These are phyloP conservation scores for Trinorchestia longiramus DNA, from an alignment of 1,140 invertebrate genomes.

Conservation along the genomic window DNA sequence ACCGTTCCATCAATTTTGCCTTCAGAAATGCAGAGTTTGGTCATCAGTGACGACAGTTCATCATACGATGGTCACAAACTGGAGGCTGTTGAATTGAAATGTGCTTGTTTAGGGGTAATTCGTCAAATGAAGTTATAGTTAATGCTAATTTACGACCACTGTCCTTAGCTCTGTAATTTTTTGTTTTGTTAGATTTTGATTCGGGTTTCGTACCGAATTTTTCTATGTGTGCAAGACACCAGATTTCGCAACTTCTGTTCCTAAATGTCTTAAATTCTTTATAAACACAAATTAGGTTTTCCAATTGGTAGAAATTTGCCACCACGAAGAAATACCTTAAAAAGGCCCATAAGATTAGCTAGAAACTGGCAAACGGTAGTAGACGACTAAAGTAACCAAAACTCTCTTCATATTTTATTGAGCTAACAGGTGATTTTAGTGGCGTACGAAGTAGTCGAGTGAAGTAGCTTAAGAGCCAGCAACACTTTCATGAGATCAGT, in stretches of 20 bases:
- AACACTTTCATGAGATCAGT: neutral
- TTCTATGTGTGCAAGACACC: neutral
- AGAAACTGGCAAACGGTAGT: neutral
- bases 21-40: neutral
- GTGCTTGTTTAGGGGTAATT: neutral
- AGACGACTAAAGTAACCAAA: neutral
- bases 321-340: neutral
- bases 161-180: neutral
- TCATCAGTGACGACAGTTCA: neutral
- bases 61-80: neutral
- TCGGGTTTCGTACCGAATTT: neutral
- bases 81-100: neutral
- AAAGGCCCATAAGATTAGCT: neutral
- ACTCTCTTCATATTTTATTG: neutral
- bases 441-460: no score
- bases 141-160: neutral
- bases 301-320: neutral
- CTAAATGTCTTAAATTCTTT: neutral
- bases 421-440: neutral
- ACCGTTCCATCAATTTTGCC: no score
- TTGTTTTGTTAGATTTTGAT: neutral
- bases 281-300: neutral
- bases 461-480: neutral
- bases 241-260: neutral
- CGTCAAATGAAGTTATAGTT: neutral